phyloP scores from a whole-genome alignment of 2,113 vertebrate species.

The Toxotes chatareus region DNA sequence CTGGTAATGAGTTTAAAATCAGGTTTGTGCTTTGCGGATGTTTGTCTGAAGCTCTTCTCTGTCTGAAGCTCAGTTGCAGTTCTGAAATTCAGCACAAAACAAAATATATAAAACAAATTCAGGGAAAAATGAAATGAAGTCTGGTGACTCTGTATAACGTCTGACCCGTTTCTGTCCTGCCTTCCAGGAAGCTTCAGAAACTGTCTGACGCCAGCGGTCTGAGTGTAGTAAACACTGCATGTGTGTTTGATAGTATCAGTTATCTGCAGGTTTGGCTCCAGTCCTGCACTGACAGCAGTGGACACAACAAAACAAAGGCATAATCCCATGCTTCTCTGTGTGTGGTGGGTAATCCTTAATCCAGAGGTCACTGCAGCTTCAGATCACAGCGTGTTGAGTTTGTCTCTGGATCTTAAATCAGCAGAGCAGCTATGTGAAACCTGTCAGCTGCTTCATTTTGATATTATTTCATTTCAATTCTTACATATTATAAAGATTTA shows the following conservation, averaged over 20 bases:
- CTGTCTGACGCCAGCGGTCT: background rate
- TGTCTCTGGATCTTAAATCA: constrained; percentile 29
- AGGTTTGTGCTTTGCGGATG: no score
- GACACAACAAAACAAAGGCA: constrained; percentile 41
- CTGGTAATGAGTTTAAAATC: no score
- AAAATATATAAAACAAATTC: background rate
- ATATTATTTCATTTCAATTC: background rate
- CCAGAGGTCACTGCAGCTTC: constrained; percentile 50
- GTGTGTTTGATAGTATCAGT: background rate
- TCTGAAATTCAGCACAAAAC: background rate
- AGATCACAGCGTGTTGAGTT: constrained; percentile 11
- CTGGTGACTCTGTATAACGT: no score
- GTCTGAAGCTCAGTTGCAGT: background rate
- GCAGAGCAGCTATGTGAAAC: background rate
- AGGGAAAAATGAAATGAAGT: background rate
- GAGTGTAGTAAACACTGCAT: background rate
- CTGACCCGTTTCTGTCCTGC: background rate
- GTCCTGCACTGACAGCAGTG: background rate
- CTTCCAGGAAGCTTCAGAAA: background rate
- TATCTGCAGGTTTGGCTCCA: constrained; percentile 16
- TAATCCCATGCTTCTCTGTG: constrained; percentile 50
- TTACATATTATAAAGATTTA: background rate
- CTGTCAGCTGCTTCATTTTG: background rate
- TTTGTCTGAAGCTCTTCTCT: background rate
- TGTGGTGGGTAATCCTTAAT: constrained; percentile 65